Base-by-base conservation (phyloP, 1,140 invertebrate genomes). In the Bombus terrestris region DNA sequence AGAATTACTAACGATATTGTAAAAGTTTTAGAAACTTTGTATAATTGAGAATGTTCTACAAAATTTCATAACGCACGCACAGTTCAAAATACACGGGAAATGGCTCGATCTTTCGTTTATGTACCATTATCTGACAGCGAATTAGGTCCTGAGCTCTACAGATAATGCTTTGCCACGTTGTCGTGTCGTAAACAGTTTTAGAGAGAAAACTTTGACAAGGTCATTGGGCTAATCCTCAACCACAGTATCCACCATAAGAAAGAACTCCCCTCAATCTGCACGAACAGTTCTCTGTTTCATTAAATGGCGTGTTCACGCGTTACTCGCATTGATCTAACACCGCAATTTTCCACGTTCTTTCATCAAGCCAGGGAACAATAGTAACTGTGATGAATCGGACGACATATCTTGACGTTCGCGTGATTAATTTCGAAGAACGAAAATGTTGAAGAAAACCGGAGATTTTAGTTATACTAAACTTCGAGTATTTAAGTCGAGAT, bases 251-350 rank as follows among this genome's bases (percentile, higher is more conserved):
- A 78, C 35, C 39, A 18, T 62, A 18, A 22, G 5, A 66, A 78
- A 78, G 62, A 66, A 78, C 35, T 78, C n/a, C 41, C 13, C 22
- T 78, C n/a, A 41, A 78, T 22, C 47, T 53, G 47, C 47, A 22
- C 47, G 47, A 53, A 53, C 47, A 22, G 47, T 53, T 53, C 47
- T 53, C 47, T 22, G 47, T 53, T 53, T 53, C 47, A 8, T 53
- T 53, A 53, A 53, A 22, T 53, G 5, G 47, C 47, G 18, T 53
- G 47, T 53, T 53, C 47, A 53, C 47, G 47, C 47, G 18, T 53
- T 53, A 22, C 15, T 53, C 47, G 5, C 18, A 53, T 53, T 22
- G 47, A 53, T 22, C 47, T 53, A 53, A 53, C 47, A 53, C 47
- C 5, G 47, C 47, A 53, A 53, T 53, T 53, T 53, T 22, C 47